phyloP scores from a whole-genome alignment of 2,888 invertebrate species.

The Parelbella ahira region DNA sequence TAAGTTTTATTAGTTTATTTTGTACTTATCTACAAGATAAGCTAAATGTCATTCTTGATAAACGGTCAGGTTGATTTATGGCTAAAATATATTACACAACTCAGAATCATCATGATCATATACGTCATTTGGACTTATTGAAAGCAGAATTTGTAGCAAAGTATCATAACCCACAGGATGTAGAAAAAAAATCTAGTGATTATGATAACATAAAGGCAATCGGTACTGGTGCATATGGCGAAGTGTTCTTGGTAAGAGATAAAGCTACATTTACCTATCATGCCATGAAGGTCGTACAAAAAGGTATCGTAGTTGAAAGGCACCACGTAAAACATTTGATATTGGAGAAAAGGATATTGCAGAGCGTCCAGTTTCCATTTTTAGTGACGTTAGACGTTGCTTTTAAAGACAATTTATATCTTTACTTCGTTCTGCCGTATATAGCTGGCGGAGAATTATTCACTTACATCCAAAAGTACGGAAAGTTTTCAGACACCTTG shows the following conservation, averaged over 20 bases:
- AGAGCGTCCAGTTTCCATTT: slow-evolving; percentile 92
- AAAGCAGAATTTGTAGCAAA: slow-evolving; percentile 55
- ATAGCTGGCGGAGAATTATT: slow-evolving; percentile 93
- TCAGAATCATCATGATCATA: slow-evolving; percentile 56
- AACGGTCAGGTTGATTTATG: slow-evolving; percentile 37
- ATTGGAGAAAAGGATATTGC: slow-evolving; percentile 92
- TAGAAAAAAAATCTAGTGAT: slow-evolving; percentile 68
- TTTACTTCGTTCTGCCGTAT: slow-evolving; percentile 92
- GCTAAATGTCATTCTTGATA: slow-evolving; percentile 1
- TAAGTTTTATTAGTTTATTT: not conserved
- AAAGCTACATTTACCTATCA: slow-evolving; percentile 83
- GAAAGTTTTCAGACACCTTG: slow-evolving; percentile 85
- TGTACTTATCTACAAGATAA: not conserved
- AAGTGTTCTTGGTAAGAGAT: slow-evolving; percentile 87
- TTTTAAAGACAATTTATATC: slow-evolving; percentile 91
- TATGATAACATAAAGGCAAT: slow-evolving; percentile 88
- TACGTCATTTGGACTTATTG: slow-evolving; percentile 56
- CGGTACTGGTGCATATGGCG: slow-evolving; percentile 94
- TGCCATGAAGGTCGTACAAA: slow-evolving; percentile 95
- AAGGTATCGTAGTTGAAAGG: slow-evolving; percentile 90
- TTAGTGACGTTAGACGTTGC: slow-evolving; percentile 88
- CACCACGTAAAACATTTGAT: slow-evolving; percentile 93
- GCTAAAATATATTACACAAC: slow-evolving; percentile 46
- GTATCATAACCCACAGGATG: slow-evolving; percentile 37
- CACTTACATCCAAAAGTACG: slow-evolving; percentile 83